Base-by-base conservation (phyloP, 2,113 vertebrate species). In the Hemichromis elongatus region DNA sequence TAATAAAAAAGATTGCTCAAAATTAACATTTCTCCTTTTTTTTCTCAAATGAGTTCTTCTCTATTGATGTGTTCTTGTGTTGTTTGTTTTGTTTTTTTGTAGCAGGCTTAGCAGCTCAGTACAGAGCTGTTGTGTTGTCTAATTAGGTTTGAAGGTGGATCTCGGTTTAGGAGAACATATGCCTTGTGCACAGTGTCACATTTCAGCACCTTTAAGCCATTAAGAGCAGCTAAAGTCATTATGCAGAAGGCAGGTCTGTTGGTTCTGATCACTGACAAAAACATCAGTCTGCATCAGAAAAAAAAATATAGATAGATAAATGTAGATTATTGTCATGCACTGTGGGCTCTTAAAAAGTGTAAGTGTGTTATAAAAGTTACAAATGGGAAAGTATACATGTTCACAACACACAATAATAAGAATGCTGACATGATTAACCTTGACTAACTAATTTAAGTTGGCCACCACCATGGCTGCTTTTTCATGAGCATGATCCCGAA, bases 161-260 rank as follows among this genome's bases (percentile, higher is more conserved):
- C 91, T 37, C 89, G 80, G 47, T 90, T 19, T 5, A 83, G 88
- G 70, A 73, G 86, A 91, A 83, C 91, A 93, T 87, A 93, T 89
- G 93, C 88, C 87, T 50, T 80, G 66, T 28, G 79, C 83, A 14
- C 85, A 37, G 85, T 89, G 88, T 92, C 91, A 78, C 77, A 70
- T 92, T 92, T 92, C 91, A 88, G 86, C 80, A 75, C 86, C 89
- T 57, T 7, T 86, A 90, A 93, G 90, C 90, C 89, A 81, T 87
- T 93, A 90, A 92, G 89, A 92, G 59, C 28, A 42, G 86, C 85
- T 92, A 56, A 91, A 90, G 92, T 79, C 85, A 52, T 90, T 83
- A 90, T 77, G 79, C 5, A 52, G 90, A 40, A 85, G 57, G 50
- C 5, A 21, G 70, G 66, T 40, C 59, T 68, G 11, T 37, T 59